Evolutionary conservation across 1,140 invertebrate species (phyloP).

Genomic region (Arion vulgaris): DNA sequence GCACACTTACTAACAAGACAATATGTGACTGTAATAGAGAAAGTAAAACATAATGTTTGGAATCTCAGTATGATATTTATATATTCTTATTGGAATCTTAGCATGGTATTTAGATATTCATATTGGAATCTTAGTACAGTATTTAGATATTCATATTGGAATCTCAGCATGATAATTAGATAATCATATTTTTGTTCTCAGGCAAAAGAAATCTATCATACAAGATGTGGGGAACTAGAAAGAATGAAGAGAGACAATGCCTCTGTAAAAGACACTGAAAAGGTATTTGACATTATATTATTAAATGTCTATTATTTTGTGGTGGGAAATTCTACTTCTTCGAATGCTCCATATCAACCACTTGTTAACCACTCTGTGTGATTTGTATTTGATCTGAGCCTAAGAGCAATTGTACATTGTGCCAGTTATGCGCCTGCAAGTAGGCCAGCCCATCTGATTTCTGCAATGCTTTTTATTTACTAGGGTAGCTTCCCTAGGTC

Average conservation of each 20-base stretch:
- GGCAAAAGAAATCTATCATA: constrained; percentile 90
- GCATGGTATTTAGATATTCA: neutral
- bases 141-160: neutral
- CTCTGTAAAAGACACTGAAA: constrained; percentile 92
- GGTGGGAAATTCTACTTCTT: too few species aligned
- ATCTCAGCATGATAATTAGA: neutral
- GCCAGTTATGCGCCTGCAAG: too few species aligned
- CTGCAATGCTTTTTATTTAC: too few species aligned
- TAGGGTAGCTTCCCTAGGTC: too few species aligned
- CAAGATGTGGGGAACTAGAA: constrained; percentile 87
- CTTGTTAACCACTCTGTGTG: too few species aligned
- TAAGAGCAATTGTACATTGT: too few species aligned
- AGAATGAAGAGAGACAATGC: constrained; percentile 91
- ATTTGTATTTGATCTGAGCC: too few species aligned
- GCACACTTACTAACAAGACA: too few species aligned
- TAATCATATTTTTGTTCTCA: constrained; percentile 70
- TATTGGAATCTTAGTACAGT: neutral
- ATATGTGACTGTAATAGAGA: neutral
- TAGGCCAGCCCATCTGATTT: too few species aligned
- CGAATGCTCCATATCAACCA: too few species aligned
- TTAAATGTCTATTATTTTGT: too few species aligned
- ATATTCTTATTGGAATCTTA: neutral
- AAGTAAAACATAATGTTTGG: neutral
- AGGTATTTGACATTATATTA: constrained; percentile 69
- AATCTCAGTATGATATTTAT: neutral